A percentile compares a stretch with the other conserved stretches of the same genome.
Evolutionary conservation across 2,113 vertebrate species (phyloP).

Genomic region (Crypturellus undulatus): DNA sequence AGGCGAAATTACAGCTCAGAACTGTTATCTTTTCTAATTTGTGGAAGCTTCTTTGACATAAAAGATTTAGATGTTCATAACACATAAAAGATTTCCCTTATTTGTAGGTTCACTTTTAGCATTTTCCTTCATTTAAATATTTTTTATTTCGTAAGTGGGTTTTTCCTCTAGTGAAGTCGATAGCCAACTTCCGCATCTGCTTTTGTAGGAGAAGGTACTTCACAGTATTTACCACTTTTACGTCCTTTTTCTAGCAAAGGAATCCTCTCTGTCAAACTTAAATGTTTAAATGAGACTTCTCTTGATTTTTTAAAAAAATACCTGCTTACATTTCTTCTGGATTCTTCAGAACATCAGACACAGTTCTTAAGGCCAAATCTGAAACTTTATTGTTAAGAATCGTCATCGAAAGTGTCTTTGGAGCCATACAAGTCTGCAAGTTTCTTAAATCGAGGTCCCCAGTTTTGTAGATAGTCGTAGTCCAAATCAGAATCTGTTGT

Average conservation of each 20-base stretch:
- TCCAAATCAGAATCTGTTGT: slow-evolving; percentile 98
- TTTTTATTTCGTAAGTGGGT: slow-evolving; percentile 74
- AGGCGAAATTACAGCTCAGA: slow-evolving; percentile 99
- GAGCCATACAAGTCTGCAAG: slow-evolving; percentile 98
- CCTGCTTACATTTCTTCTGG: slow-evolving; percentile 86
- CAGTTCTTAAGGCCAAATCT: slow-evolving; percentile 89
- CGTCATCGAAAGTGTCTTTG: slow-evolving; percentile 94
- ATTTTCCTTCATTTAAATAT: slow-evolving; percentile 81
- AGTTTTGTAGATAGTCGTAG: slow-evolving; percentile 99
- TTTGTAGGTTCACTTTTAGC: slow-evolving; percentile 64
- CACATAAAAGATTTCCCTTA: slow-evolving; percentile 75
- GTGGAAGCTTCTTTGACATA: slow-evolving; percentile 87
- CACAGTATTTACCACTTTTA: slow-evolving; percentile 85
- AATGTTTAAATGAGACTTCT: slow-evolving; percentile 79
- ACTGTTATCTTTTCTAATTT: slow-evolving; percentile 87
- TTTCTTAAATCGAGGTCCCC: slow-evolving; percentile 99
- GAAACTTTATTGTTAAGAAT: slow-evolving; percentile 90
- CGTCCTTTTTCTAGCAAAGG: slow-evolving; percentile 75
- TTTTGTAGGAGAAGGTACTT: slow-evolving; percentile 80
- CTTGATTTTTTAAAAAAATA: slow-evolving; percentile 84
- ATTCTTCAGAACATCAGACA: slow-evolving; percentile 80
- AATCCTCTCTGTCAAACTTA: slow-evolving; percentile 78
- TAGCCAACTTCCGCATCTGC: slow-evolving; percentile 75
- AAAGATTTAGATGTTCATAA: slow-evolving; percentile 78
- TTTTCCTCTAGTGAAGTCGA: slow-evolving; percentile 72